A percentile compares a stretch with the other conserved stretches of the same genome.
Conservation (phyloP, 2,888 invertebrate species). For the Tipula vernalis region DNA sequence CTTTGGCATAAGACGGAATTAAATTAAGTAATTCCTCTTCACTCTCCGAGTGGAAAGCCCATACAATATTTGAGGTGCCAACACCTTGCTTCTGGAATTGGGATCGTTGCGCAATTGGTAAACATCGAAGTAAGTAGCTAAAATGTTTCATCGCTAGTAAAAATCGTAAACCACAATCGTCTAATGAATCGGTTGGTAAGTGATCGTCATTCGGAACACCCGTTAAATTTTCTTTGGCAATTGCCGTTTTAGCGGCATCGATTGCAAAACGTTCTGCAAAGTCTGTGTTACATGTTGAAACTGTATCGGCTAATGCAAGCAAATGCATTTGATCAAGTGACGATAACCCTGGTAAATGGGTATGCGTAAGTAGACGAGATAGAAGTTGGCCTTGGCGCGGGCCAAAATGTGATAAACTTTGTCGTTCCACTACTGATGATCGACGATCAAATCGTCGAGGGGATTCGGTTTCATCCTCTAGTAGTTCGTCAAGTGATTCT, state of each 20-base stretch:
- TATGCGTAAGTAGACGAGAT: slow-evolving; percentile 85
- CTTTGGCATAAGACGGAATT: slow-evolving; percentile 78
- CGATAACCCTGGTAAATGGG: slow-evolving; percentile 85
- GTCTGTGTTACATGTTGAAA: slow-evolving; percentile 83
- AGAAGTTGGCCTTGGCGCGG: slow-evolving; percentile 74
- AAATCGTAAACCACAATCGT: slow-evolving; percentile 95
- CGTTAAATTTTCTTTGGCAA: slow-evolving; percentile 50
- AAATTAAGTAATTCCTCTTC: slow-evolving; percentile 87
- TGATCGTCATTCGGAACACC: slow-evolving; percentile 41
- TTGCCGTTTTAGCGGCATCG: slow-evolving; percentile 51
- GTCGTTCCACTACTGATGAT: slow-evolving; percentile 58
- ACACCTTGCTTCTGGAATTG: slow-evolving; percentile 77
- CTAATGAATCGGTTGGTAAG: slow-evolving; percentile 64
- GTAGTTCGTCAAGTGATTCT: slow-evolving; percentile 66
- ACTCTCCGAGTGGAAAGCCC: slow-evolving; percentile 98
- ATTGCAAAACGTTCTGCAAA: slow-evolving; percentile 71
- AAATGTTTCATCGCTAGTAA: slow-evolving; percentile 96
- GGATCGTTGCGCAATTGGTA: slow-evolving; percentile 80
- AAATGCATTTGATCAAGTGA: slow-evolving; percentile 99
- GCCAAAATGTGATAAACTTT: slow-evolving; percentile 73
- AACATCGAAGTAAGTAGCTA: slow-evolving; percentile 83
- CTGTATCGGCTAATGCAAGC: slow-evolving; percentile 95
- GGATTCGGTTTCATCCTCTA: slow-evolving; percentile 59
- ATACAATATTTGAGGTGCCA: slow-evolving; percentile 83
- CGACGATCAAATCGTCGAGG: slow-evolving; percentile 45